Conservation (phyloP, 2,888 invertebrate genomes). For the Ennomos fuscantarius region DNA sequence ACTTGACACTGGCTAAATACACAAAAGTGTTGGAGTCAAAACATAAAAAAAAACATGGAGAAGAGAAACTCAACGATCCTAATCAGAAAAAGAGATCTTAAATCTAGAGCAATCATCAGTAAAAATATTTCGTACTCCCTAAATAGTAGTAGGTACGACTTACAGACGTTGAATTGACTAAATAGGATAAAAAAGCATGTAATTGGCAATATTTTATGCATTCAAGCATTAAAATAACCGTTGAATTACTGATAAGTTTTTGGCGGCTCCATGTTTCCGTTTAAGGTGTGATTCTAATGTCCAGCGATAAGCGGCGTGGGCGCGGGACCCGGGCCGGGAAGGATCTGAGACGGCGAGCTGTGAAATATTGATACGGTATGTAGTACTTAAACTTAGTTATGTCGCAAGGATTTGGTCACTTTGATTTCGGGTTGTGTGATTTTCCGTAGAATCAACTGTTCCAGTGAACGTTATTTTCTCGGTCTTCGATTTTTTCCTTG, state of each 20-base stretch:
- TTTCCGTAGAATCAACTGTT: no score
- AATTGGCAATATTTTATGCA: slow-evolving; percentile 4
- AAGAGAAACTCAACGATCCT: no score
- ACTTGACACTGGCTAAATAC: no score
- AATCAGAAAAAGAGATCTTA: no score
- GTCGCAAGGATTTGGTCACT: background rate
- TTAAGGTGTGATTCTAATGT: slow-evolving; percentile 61
- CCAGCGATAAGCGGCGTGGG: slow-evolving; percentile 54
- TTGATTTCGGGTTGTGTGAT: background rate
- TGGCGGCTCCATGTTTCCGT: slow-evolving; percentile 55
- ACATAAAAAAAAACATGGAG: no score
- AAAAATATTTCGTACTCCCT: no score
- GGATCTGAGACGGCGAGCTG: slow-evolving; percentile 34
- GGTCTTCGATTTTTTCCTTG: no score
- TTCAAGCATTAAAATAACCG: slow-evolving; percentile 18
- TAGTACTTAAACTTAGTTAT: background rate
- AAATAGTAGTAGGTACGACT: no score
- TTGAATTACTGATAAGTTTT: slow-evolving; percentile 35
- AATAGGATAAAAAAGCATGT: background rate
- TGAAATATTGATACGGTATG: slow-evolving; percentile 35
- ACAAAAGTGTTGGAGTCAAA: no score
- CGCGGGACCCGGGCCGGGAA: slow-evolving; percentile 57
- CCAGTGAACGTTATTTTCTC: no score
- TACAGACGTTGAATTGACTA: background rate
- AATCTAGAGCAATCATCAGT: no score